Base-by-base conservation (phyloP, 2,888 invertebrate genomes). In the Cynaeus angustus region DNA sequence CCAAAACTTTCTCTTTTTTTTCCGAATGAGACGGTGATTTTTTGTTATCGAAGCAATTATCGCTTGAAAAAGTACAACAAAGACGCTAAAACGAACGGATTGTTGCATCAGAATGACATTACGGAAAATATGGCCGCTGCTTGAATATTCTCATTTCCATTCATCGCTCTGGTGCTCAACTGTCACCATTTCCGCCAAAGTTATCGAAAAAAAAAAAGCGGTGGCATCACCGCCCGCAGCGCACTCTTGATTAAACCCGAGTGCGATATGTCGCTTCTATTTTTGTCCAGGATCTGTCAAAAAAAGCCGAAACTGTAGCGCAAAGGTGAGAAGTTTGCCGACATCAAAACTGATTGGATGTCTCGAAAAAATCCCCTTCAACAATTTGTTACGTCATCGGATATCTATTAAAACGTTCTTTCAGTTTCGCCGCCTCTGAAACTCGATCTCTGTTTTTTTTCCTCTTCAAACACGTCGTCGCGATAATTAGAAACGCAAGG, bases 381-480 rank as follows among this genome's bases (percentile, higher is more conserved):
- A 71, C 76, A 79, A 81, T 79, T 78, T 81, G 80, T 79, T 79
- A 79, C 78, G 80, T 81, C 81, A 81, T 80, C 74, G 78, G 75
- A 75, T 72, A 74, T 77, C 80, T 76, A 81, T 81, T 81, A 81
- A 79, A 41, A 70, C 43, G 13, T 41, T 72, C 71, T 77, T 74
- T 74, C 65, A 73, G 67, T 70, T 48, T 48, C 46, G 68, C 76
- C 76, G 76, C 70, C 68, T 41, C 41, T 58, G 61, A 65, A 66
- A 72, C 66, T 28, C 45, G 66, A 69, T 71, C 66, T 55, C 16
- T 33, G 26, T 68, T 77, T 73, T 74, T 59, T 66, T 50, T 46
- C 46, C 46, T 43, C 13, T 50, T 14, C 12, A 50, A 50, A 56
- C 41, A 56, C 56, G 8, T 61, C 14, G 58, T 21, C 10, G 59